phyloP scores from a whole-genome alignment of 2,888 invertebrate genomes.

The Andrena haemorrhoa region DNA sequence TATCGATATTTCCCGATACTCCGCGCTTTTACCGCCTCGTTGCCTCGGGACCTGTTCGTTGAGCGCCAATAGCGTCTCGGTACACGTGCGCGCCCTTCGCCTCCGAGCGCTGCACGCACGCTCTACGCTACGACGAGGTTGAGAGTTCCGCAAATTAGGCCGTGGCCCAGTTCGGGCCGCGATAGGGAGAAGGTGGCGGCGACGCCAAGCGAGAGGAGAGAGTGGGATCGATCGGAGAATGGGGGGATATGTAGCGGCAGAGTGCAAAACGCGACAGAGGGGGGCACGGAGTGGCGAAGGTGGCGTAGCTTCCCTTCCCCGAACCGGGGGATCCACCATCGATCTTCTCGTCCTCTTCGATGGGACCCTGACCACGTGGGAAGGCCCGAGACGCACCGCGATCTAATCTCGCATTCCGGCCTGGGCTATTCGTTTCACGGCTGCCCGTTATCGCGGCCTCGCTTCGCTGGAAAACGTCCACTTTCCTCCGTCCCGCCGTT shows the following conservation, averaged over 20 bases:
- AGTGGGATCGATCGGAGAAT: conserved; percentile 54
- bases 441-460: background rate
- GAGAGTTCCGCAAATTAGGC: conserved; percentile 82
- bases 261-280: conserved; percentile 11
- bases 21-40: background rate
- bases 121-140: conserved; percentile 71
- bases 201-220: conserved; percentile 33
- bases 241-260: conserved; percentile 32
- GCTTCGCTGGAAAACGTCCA: background rate
- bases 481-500: background rate
- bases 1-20: conserved; percentile 14
- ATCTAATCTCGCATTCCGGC: conserved; percentile 3
- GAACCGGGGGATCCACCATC: conserved; percentile 19
- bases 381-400: background rate
- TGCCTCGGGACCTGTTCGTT: background rate
- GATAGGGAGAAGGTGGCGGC: conserved; percentile 61
- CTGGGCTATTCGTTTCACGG: background rate
- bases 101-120: conserved; percentile 60
- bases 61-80: background rate
- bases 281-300: background rate
- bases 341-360: conserved; percentile 11
- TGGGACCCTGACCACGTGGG: background rate
- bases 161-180: conserved; percentile 82
- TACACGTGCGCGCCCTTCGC: conserved; percentile 72
- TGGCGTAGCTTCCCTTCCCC: conserved; percentile 27